phyloP scores from a whole-genome alignment of 2,888 invertebrate genomes.

The Mesorhabditis sp. region DNA sequence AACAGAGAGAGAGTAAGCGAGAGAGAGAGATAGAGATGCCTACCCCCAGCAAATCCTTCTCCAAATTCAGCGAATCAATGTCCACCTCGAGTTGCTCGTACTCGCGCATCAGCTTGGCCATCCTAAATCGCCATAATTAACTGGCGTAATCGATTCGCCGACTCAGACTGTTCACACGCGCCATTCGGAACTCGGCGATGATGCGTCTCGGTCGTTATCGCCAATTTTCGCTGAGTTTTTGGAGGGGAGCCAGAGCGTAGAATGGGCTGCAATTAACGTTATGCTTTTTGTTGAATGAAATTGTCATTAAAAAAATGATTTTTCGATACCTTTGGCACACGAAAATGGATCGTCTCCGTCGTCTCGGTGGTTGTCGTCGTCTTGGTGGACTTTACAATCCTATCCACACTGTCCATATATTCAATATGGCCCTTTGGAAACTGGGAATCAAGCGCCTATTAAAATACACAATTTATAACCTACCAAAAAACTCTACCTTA shows the following conservation, averaged over 20 bases:
- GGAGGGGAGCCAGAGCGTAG: too few species aligned
- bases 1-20: slow-evolving; percentile 1
- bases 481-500: too few species aligned
- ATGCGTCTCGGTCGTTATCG: too few species aligned
- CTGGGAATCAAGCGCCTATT: too few species aligned
- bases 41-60: background rate
- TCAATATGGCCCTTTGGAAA: background rate
- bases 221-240: too few species aligned
- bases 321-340: background rate
- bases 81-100: slow-evolving; percentile 5
- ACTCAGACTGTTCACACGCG: too few species aligned
- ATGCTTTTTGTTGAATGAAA: background rate
- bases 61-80: slow-evolving; percentile 1
- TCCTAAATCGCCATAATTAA: background rate
- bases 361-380: slow-evolving; percentile 3
- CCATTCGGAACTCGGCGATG: too few species aligned
- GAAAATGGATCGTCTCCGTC: slow-evolving; percentile 4
- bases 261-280: background rate
- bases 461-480: too few species aligned
- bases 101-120: background rate
- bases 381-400: slow-evolving; percentile 1
- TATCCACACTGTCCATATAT: slow-evolving; percentile 6
- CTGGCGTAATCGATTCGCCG: too few species aligned
- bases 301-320: background rate
- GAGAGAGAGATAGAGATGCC: background rate